phyloP scores from a whole-genome alignment of 1,140 invertebrate genomes.

The Plodia interpunctella region DNA sequence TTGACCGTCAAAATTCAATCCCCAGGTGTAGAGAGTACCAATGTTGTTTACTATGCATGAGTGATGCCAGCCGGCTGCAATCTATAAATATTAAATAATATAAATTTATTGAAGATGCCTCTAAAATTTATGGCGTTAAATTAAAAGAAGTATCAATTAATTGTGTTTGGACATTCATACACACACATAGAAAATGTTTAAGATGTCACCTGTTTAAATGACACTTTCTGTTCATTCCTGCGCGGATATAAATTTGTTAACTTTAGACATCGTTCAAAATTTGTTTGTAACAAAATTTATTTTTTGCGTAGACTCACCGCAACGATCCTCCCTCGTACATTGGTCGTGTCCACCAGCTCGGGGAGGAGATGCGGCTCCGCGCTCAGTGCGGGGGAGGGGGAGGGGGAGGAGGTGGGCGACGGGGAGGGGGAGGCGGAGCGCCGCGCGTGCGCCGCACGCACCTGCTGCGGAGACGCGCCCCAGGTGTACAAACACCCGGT shows the following conservation, averaged over 20 bases:
- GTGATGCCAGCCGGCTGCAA: constrained; percentile 67
- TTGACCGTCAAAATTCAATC: constrained; percentile 66
- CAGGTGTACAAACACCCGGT: constrained; percentile 48
- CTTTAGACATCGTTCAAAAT: too few relatives aligned
- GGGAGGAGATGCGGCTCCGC: constrained; percentile 39
- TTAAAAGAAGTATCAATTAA: too few relatives aligned
- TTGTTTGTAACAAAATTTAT: too few relatives aligned
- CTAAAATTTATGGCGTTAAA: too few relatives aligned
- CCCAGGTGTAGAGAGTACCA: constrained; percentile 59
- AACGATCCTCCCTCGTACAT: too few relatives aligned
- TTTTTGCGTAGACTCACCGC: too few relatives aligned
- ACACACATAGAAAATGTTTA: too few relatives aligned
- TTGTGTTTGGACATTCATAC: too few relatives aligned
- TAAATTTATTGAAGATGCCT: too few relatives aligned
- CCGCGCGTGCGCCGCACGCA: constrained; percentile 45
- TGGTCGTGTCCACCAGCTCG: constrained; percentile 28
- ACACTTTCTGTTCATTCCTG: too few relatives aligned
- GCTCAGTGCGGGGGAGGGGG: constrained; percentile 8
- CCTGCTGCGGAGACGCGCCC: constrained; percentile 57
- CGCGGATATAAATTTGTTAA: too few relatives aligned
- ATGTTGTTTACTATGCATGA: constrained; percentile 51
- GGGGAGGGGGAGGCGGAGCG: constrained; percentile 13
- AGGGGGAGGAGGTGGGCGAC: constrained; percentile 10
- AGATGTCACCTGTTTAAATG: too few relatives aligned
- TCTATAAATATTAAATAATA: constrained; percentile 29